Base-by-base conservation (phyloP, 2,113 vertebrate genomes). In the Brachypodius melanocephalos region DNA sequence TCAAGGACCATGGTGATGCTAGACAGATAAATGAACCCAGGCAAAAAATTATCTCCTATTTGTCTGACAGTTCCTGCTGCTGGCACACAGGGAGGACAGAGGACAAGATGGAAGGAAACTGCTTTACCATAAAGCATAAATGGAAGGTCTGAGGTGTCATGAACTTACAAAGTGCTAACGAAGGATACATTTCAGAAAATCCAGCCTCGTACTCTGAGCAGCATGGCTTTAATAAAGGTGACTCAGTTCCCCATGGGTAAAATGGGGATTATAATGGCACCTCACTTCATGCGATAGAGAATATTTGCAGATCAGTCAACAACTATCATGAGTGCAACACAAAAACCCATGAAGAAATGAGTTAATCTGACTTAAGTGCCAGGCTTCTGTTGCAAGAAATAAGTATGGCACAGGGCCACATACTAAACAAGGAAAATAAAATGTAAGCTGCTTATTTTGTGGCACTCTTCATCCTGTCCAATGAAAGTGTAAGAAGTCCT, bases 301-400 rank as follows among this genome's bases (percentile, higher is more conserved):
- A 72, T 85, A 93, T 78, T 93, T 94, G 65, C 69, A 86, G 80
- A 69, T 86, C 43, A 43, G 73, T 95, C 91, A 95, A 38, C 46
- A 85, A 38, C 77, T 90, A 74, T 73, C 77, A 72, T 32, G 42
- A 91, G 57, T 34, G n/a, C 46, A 92, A 94, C 45, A 76, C 57
- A 89, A 94, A 90, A 94, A 63, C 28, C 54, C 62, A n/a, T 51
- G 87, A 95, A 93, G 66, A 92, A 95, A 91, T 54, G 14, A 95
- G 83, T 85, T 92, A 89, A 91, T 82, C 69, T 91, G 71, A 94
- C 62, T 81, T 78, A 67, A 95, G 61, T 75, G 72, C 61, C 86
- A 92, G 65, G 40, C 66, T 91, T 89, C 65, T 36, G 42, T 40
- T 85, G 57, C 58, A 87, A 91, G 69, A 69, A 92, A 28, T 62